Conservation (phyloP, 2,113 vertebrate species). For the Psittacula cyanocephala region DNA sequence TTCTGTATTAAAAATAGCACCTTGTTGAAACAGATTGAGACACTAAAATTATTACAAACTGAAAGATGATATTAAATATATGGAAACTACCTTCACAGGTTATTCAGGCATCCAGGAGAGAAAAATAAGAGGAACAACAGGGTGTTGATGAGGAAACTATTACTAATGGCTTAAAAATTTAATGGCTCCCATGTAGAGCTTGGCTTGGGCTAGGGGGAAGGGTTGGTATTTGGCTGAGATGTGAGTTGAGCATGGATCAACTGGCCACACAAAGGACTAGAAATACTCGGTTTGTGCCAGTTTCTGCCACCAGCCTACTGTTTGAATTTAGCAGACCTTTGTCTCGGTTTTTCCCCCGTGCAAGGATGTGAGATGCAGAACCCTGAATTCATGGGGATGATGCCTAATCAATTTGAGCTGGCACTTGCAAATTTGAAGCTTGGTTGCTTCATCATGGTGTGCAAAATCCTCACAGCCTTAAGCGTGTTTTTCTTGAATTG, state of each 20-base stretch:
- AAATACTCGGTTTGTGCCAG: not conserved
- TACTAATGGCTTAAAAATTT: not conserved
- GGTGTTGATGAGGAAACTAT: constrained; percentile 24
- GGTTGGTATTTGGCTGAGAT: not conserved
- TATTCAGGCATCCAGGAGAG: not conserved
- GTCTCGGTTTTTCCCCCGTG: accelerated
- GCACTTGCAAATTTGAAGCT: not conserved
- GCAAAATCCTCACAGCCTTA: not conserved
- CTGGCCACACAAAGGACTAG: not conserved
- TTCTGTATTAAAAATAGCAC: constrained; percentile 33
- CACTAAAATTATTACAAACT: constrained; percentile 1
- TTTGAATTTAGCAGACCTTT: not conserved
- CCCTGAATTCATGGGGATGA: accelerated
- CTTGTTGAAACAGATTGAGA: constrained; percentile 9
- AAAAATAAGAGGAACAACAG: constrained; percentile 5
- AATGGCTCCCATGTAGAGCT: not conserved
- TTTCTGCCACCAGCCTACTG: not conserved
- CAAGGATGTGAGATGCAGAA: not conserved
- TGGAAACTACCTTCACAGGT: not conserved
- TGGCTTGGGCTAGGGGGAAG: not conserved
- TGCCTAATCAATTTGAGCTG: not conserved
- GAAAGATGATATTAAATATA: constrained; percentile 17
- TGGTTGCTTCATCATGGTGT: accelerated
- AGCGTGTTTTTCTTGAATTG: not conserved
- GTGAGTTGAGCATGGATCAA: not conserved